Base-by-base conservation (phyloP, 2,888 invertebrate species). In the Panzeria rudis region DNA sequence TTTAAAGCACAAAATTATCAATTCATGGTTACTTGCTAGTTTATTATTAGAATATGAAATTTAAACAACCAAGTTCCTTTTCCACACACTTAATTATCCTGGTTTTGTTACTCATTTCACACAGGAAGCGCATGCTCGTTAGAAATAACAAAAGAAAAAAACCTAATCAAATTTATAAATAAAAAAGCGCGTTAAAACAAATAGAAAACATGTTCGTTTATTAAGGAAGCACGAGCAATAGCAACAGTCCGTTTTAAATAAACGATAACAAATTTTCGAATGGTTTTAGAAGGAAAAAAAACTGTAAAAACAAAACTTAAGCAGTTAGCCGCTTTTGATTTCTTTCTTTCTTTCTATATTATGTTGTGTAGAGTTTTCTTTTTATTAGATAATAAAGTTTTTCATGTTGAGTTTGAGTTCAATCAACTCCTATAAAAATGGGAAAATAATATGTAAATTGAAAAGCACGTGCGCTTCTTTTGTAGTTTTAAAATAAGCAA, bases 121-220 rank as follows among this genome's bases (percentile, higher is more conserved):
- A 11, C n/a, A 50, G 61, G 54, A 77, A 73, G 82, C 84, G 84
- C 84, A 84, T 81, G 84, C 82, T 71, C 47, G 15, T 47, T n/a
- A 29, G 29, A 29, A 29, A 29, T 29, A 29, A 29, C 29, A 29
- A 29, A 2, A 29, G 29, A 64, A 29, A 47, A 61, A 32, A 47
- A 50, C 11, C 20, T 25, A 59, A 82, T 64, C 20, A 71, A 29
- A 61, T 68, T 77, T 17, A 64, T 56, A 61, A 79, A 68, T 29
- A 77, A 84, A 81, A 77, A 77, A 71, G 81, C 84, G 81, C 66
- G 68, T 77, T 44, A 61, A 15, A 44, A 72, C 25, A 38, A 59
- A 52, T 32, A 44, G 20, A 68, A 38, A 38, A 20, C 3, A 68
- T 50, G 44, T n/a, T 61, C 13, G 54, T 17, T 54, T 59, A 44